A percentile compares a stretch with the other conserved stretches of the same genome.
These are phyloP conservation scores for Melanostoma scalare DNA, from an alignment of 2,888 invertebrate species.

Conservation along the genomic window DNA sequence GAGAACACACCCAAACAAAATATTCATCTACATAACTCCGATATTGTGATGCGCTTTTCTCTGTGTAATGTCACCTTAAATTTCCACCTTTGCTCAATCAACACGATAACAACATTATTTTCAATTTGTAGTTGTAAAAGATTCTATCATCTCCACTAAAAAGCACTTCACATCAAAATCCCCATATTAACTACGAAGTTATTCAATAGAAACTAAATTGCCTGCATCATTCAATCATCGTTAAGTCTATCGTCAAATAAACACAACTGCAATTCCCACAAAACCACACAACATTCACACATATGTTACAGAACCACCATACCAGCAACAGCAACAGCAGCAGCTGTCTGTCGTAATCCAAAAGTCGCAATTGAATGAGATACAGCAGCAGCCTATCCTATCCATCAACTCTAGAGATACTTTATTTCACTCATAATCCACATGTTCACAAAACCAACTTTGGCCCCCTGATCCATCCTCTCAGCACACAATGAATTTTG, in stretches of 20 bases:
- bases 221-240: slow-evolving; percentile 56
- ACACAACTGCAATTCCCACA: slow-evolving; percentile 23
- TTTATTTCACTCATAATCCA: slow-evolving; percentile 53
- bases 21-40: too few relatives aligned
- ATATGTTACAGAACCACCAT: slow-evolving; percentile 1
- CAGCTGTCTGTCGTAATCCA: slow-evolving; percentile 27
- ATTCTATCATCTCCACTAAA: slow-evolving; percentile 24
- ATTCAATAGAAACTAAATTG: slow-evolving; percentile 37
- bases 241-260: slow-evolving; percentile 32
- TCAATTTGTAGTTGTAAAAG: neutral
- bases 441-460: slow-evolving; percentile 43
- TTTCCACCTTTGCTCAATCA: too few relatives aligned
- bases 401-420: slow-evolving; percentile 27
- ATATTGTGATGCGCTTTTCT: too few relatives aligned
- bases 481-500: slow-evolving; percentile 42
- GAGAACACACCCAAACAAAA: too few relatives aligned
- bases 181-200: slow-evolving; percentile 29
- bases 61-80: too few relatives aligned
- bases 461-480: slow-evolving; percentile 5
- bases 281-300: slow-evolving; percentile 3
- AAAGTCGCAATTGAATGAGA: slow-evolving; percentile 60
- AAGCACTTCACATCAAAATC: neutral
- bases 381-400: slow-evolving; percentile 31
- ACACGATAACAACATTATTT: neutral
- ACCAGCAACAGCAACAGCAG: slow-evolving; percentile 1